Evolutionary conservation across 2,797 vertebrate genomes (phyloP), one percentile per base, ranked within the genome.

Genomic region (Bryconaethiops microstoma): DNA sequence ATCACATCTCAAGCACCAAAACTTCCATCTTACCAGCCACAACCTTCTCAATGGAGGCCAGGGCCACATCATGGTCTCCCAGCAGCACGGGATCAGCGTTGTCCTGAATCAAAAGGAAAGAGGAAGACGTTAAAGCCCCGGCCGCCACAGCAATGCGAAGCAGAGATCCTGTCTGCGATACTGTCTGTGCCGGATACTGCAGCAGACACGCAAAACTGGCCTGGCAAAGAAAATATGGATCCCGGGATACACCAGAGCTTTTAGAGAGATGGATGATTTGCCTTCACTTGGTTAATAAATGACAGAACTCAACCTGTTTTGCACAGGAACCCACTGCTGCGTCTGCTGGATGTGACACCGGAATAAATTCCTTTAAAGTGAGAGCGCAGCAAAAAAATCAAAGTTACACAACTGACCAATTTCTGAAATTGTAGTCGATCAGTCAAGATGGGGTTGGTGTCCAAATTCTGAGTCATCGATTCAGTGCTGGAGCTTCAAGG

Each of bases 11-110:
- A n/a, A n/a, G n/a, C n/a, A n/a, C n/a, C n/a, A n/a, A 21, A n/a
- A 57, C 5, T 21, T 42, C 5, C 0, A 23, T 59, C 95, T 93
- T 90, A 98, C 97, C 96, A 57, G 96, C 97, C 75, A 98, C 96
- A 68, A 99, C 93, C 85, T 95, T 96, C 79, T 95, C 92, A 82
- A 98, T 96, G 76, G 96, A 96, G 1, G 95, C 89, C 81, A 99
- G 88, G 0, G 96, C 93, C 74, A 98, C 95, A 5, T 97, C 96
- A 0, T 96, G 92, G 23, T 97, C 96, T 12, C 94, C 94, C 69
- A 87, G 91, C 23, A 96, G 92, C 62, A 94, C 88, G 0, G 94
- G 91, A 5, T 94, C 93, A 8, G 92, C 91, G 79, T 95, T 89
- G 63, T 93, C 92, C 96, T 97, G 89, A 0, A 77, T n/a, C 16